Base-by-base conservation (phyloP, 2,797 vertebrate genomes). In the Sciaenops ocellatus region DNA sequence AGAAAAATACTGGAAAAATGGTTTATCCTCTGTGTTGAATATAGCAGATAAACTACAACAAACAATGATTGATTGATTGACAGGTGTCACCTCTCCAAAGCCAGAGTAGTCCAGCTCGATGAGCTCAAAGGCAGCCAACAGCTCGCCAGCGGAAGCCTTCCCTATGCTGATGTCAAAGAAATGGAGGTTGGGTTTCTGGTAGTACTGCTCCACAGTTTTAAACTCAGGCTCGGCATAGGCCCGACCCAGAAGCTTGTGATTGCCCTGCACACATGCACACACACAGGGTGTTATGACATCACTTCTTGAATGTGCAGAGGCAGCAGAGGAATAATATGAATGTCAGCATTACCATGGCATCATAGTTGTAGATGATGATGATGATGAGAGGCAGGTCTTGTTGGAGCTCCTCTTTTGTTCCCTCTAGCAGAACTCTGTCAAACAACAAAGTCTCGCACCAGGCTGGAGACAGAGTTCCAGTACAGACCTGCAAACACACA, bases 371-470 rank as follows among this genome's bases (percentile, higher is more conserved):
- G 88, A 99, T 80, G 68, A 91, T 97, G 87, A 99, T 89, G 88
- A 97, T 90, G 87, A 98, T 47, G 3, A 98, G 86, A 0, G 97
- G 98, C 0, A 96, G 96, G 82, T 99, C 98, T 34, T 92, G 93
- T 73, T 94, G 95, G 62, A 98, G 87, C 2, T 97, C 95, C 20
- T 98, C 97, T 81, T 94, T 96, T 9, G 93, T 95, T 61, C 98
- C 97, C 30, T 99, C 97, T 62, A 98, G 83, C 1, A 98, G 92
- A 24, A 99, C 94, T 90, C 96, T 96, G 77, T 99, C 95, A 76
- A 97, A 99, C 48, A 98, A 55, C 88, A 99, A 89, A 76, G 97
- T 93, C 68, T 99, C 96, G 18, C 95, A 95, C 98, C 98, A 98
- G 85, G 97, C 95, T 1, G 97, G 98, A 69, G 97, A 98, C 69